Percentiles rank a stretch among this genome's conserved stretches.
These are phyloP conservation scores for Mycalesis mineus DNA, from an alignment of 2,888 invertebrate genomes.

Conservation along the genomic window DNA sequence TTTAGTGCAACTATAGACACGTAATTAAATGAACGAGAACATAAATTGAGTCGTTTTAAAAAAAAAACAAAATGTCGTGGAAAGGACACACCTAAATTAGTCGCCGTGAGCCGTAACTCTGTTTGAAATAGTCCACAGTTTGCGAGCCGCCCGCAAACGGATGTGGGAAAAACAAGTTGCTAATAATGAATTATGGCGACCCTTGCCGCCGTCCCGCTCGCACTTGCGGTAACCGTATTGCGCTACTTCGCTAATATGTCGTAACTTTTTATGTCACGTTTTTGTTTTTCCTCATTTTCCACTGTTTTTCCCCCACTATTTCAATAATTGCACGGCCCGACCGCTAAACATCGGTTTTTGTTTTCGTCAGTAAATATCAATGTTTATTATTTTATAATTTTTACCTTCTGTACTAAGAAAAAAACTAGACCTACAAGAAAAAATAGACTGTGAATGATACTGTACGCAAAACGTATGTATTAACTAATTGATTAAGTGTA, in stretches of 20 bases:
- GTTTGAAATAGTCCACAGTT: constrained; percentile 20
- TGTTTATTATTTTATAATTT: background rate
- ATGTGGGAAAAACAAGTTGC: constrained; percentile 54
- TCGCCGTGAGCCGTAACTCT: constrained; percentile 23
- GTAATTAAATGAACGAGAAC: too few relatives aligned
- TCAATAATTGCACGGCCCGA: constrained; percentile 27
- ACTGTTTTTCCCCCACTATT: constrained; percentile 20
- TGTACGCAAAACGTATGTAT: too few relatives aligned
- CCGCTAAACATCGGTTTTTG: constrained; percentile 11
- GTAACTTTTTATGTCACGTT: constrained; percentile 35
- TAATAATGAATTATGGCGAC: constrained; percentile 56
- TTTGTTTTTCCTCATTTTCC: constrained; percentile 31
- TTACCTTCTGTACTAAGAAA: background rate
- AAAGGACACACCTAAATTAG: constrained; percentile 16
- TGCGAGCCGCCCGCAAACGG: constrained; percentile 32
- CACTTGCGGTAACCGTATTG: constrained; percentile 32
- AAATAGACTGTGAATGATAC: too few relatives aligned
- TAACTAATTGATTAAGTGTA: too few relatives aligned
- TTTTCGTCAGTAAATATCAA: constrained; percentile 18
- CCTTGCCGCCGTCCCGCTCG: constrained; percentile 22
- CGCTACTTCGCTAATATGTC: constrained; percentile 34
- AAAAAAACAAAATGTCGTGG: constrained; percentile 12
- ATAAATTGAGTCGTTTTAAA: too few relatives aligned
- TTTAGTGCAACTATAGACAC: too few relatives aligned
- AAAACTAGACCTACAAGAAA: too few relatives aligned